phyloP scores from a whole-genome alignment of 2,888 invertebrate species.

The Melieria crassipennis region DNA sequence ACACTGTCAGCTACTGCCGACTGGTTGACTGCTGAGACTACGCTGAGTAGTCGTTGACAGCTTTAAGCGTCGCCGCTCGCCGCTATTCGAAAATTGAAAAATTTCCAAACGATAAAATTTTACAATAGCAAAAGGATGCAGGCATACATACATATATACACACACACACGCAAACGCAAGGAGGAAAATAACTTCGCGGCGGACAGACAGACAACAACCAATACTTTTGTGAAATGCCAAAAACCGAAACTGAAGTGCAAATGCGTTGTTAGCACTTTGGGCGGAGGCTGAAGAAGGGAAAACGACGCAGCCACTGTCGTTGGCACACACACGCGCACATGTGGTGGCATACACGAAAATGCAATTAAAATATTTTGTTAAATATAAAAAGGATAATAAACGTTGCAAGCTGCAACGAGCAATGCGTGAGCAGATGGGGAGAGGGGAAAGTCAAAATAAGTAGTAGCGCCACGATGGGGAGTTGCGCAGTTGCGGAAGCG shows the following conservation, averaged over 20 bases:
- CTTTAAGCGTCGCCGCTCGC: slow-evolving; percentile 24
- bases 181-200: not conserved
- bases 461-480: too few species aligned
- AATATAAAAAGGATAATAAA: slow-evolving; percentile 39
- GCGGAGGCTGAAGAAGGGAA: slow-evolving; percentile 4
- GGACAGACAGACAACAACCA: slow-evolving; percentile 10
- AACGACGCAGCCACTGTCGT: not conserved
- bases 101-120: slow-evolving; percentile 66
- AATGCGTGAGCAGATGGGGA: too few species aligned
- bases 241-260: slow-evolving; percentile 26
- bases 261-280: slow-evolving; percentile 18
- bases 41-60: slow-evolving; percentile 25
- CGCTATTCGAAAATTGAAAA: slow-evolving; percentile 58
- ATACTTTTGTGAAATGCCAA: slow-evolving; percentile 19
- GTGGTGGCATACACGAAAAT: slow-evolving; percentile 43
- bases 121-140: slow-evolving; percentile 38
- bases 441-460: too few species aligned
- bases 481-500: too few species aligned
- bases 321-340: not conserved
- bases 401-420: slow-evolving; percentile 2
- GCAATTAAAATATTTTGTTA: slow-evolving; percentile 50
- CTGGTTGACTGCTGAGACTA: slow-evolving; percentile 21
- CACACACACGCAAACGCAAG: not conserved
- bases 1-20: not conserved
- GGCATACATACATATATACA: slow-evolving; percentile 20